A percentile compares a stretch with the other conserved stretches of the same genome.
These are phyloP conservation scores for Pelmatolapia mariae DNA, from an alignment of 2,113 vertebrate species.

Conservation along the genomic window DNA sequence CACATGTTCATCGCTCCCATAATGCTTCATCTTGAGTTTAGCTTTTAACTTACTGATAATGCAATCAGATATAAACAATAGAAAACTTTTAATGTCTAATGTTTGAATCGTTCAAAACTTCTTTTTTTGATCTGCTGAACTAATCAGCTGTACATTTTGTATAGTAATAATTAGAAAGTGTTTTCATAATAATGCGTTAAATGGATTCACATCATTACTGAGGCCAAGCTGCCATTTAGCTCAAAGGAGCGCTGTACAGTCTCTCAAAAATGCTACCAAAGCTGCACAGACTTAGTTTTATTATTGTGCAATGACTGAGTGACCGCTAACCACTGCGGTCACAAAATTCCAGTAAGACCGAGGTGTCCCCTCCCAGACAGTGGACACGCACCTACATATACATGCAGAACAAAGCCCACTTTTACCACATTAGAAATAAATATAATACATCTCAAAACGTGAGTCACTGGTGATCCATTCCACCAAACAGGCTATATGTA, in stretches of 20 bases:
- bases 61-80: neutral
- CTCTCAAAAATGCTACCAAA: neutral
- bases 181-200: neutral
- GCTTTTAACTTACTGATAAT: neutral
- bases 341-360: conserved; percentile 29
- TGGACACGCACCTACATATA: neutral
- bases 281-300: neutral
- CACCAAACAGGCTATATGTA: neutral
- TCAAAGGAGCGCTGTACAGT: neutral
- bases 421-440: conserved; percentile 45
- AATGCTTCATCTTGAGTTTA: neutral
- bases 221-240: neutral
- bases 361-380: neutral
- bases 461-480: neutral
- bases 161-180: neutral
- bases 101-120: neutral
- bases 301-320: neutral
- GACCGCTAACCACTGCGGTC: neutral
- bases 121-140: neutral
- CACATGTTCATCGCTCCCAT: neutral
- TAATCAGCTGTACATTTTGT: neutral
- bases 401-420: conserved; percentile 8
- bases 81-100: neutral
- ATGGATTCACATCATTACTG: neutral
- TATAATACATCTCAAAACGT: conserved; percentile 4